These are phyloP conservation scores for chimpanzee (Pan troglodytes) DNA, from an alignment of 2,113 vertebrate species.

Conservation along the genomic window NHGRI_mPanTro3-v2.1_pri NC_072398.2:44636501-44637000, in stretches of 20 bases:
- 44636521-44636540: slow-evolving; percentile 52
- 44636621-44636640: slow-evolving; percentile 20
- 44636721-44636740: slow-evolving; percentile 87
- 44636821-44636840: slow-evolving; percentile 84
- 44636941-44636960: neutral
- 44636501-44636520: slow-evolving; percentile 47
- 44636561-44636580: slow-evolving; percentile 47
- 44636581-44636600: slow-evolving; percentile 60
- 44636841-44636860: slow-evolving; percentile 81
- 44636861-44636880: slow-evolving; percentile 77
- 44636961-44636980: neutral
- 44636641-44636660: slow-evolving; percentile 49
- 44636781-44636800: slow-evolving; percentile 90
- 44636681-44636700: neutral
- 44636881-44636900: neutral
- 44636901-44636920: neutral
- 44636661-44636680: slow-evolving; percentile 36
- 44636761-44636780: slow-evolving; percentile 86
- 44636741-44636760: slow-evolving; percentile 86
- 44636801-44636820: slow-evolving; percentile 87
- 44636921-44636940: neutral
- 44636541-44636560: slow-evolving; percentile 78
- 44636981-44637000: neutral
- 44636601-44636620: slow-evolving; percentile 67
- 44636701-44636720: slow-evolving; percentile 70